A percentile compares a stretch with the other conserved stretches of the same genome.
These are phyloP conservation scores for Nephrotoma guestfalica DNA, from an alignment of 2,888 invertebrate genomes.

Conservation along the genomic window DNA sequence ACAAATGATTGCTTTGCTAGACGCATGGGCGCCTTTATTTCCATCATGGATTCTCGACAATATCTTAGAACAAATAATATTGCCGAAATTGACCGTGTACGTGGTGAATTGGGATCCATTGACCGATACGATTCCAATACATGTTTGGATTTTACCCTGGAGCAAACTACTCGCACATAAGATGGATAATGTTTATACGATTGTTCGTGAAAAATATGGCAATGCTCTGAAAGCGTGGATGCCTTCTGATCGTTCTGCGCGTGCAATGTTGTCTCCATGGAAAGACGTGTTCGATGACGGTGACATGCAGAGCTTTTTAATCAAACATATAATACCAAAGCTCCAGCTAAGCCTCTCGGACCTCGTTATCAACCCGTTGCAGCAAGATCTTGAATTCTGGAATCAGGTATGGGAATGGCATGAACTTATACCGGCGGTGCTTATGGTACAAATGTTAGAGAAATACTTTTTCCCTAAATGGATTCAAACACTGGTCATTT, in stretches of 20 bases:
- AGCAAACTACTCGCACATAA: slow-evolving; percentile 59
- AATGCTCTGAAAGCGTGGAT: slow-evolving; percentile 87
- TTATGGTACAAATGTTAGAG: slow-evolving; percentile 67
- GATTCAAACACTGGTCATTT: slow-evolving; percentile 69
- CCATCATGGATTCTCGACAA: slow-evolving; percentile 75
- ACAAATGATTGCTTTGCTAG: slow-evolving; percentile 61
- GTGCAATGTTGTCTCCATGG: slow-evolving; percentile 88
- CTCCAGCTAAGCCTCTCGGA: slow-evolving; percentile 55
- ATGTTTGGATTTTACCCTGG: slow-evolving; percentile 97
- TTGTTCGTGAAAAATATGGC: slow-evolving; percentile 82
- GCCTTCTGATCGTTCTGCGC: slow-evolving; percentile 86
- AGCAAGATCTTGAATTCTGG: slow-evolving; percentile 75
- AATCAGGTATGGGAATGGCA: slow-evolving; percentile 91
- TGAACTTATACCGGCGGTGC: slow-evolving; percentile 62
- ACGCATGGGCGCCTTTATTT: slow-evolving; percentile 64
- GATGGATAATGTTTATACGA: slow-evolving; percentile 56
- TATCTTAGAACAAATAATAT: slow-evolving; percentile 64
- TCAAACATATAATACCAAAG: slow-evolving; percentile 82
- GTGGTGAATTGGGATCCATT: slow-evolving; percentile 92
- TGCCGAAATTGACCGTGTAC: slow-evolving; percentile 58
- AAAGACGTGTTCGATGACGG: slow-evolving; percentile 54
- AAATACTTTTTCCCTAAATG: slow-evolving; percentile 88
- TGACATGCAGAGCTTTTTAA: slow-evolving; percentile 64
- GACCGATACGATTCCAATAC: slow-evolving; percentile 87
- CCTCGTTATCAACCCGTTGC: slow-evolving; percentile 55